Conservation (phyloP, 2,113 vertebrate genomes). For the Megatriorchis doriae region DNA sequence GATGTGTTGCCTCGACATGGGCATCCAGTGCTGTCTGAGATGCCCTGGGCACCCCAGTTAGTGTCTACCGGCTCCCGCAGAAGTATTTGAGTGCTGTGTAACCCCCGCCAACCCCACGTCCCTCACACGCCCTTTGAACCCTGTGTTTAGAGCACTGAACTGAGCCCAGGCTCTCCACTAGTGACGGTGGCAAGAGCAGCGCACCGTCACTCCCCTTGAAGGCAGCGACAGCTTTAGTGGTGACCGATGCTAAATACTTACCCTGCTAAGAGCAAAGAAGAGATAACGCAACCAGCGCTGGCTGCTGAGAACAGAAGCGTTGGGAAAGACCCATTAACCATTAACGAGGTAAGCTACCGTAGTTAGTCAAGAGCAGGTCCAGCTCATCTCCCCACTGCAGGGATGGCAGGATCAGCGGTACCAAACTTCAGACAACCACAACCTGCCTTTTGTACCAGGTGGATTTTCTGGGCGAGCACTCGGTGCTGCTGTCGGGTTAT, state of each 20-base stretch:
- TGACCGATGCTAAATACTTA: not conserved
- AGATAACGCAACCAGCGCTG: not conserved
- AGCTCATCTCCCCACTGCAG: not conserved
- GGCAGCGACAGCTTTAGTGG: not conserved
- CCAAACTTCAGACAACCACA: not conserved
- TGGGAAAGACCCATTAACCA: not conserved
- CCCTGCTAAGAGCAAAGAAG: not conserved
- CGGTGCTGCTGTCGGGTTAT: not conserved
- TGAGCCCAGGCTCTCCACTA: not conserved
- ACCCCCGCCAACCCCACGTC: not conserved
- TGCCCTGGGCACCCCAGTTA: not conserved
- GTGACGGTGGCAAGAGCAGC: not conserved
- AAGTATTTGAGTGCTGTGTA: not conserved
- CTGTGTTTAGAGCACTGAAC: not conserved
- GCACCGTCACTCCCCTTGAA: not conserved
- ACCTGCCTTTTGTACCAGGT: not conserved
- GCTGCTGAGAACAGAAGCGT: not conserved
- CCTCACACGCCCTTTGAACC: accelerated
- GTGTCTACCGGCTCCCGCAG: not conserved
- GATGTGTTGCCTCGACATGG: not conserved
- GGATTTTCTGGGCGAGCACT: not conserved
- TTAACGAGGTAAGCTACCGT: not conserved
- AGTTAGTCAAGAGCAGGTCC: not conserved
- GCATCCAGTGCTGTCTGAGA: not conserved
- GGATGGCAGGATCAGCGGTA: not conserved